These are phyloP conservation scores for Acyrthosiphon pisum DNA, from an alignment of 1,140 invertebrate genomes.

Conservation along the genomic window DNA sequence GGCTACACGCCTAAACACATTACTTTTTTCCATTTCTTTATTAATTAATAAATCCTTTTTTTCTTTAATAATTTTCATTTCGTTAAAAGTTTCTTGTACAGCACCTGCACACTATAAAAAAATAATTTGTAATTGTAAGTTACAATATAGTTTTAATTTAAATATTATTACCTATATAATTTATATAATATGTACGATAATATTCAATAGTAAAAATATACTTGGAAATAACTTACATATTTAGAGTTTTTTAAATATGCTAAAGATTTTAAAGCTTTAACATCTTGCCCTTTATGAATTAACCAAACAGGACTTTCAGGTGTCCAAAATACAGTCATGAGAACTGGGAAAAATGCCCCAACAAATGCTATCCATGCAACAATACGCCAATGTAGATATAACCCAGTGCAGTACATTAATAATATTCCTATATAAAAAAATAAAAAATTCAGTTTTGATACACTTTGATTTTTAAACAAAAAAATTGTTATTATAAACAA, in stretches of 20 bases:
- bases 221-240: not conserved
- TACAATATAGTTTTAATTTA: not conserved
- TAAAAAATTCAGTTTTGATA: not conserved
- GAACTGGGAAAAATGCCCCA: slow-evolving; percentile 67
- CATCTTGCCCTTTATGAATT: slow-evolving; percentile 66
- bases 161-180: not conserved
- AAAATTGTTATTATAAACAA: not conserved
- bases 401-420: slow-evolving; percentile 69
- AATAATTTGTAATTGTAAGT: not conserved
- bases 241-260: slow-evolving; percentile 42
- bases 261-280: slow-evolving; percentile 65
- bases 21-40: slow-evolving; percentile 10
- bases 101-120: not conserved
- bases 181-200: not conserved
- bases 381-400: slow-evolving; percentile 68
- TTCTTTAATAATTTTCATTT: slow-evolving; percentile 48
- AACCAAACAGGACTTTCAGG: slow-evolving; percentile 76
- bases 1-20: not conserved
- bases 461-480: not conserved
- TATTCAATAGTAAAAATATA: not conserved
- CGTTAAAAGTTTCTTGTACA: slow-evolving; percentile 15
- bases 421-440: slow-evolving; percentile 67
- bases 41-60: slow-evolving; percentile 58
- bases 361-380: slow-evolving; percentile 68
- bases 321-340: slow-evolving; percentile 68